Evolutionary conservation across 2,113 vertebrate species (phyloP).

Genomic region (Leptobrachium leishanense): DNA sequence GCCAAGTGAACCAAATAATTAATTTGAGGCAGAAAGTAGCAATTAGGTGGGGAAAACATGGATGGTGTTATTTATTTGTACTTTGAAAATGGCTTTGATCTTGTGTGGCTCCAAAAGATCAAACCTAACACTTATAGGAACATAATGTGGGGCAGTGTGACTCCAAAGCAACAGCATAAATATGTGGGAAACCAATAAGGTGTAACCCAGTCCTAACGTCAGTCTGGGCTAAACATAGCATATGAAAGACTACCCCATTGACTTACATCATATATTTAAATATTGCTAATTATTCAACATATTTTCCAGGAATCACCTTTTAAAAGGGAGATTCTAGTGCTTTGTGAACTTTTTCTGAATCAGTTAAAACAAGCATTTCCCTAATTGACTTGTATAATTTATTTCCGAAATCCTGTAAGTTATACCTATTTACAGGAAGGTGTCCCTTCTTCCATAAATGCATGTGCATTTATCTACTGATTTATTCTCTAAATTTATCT

Average conservation of each 20-base stretch:
- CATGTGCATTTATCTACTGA: no score
- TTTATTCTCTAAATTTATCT: no score
- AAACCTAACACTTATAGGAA: conserved; percentile 40
- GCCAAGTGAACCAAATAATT: conserved; percentile 49
- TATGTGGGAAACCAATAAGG: conserved; percentile 41
- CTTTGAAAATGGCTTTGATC: conserved; percentile 38
- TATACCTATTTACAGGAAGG: no score
- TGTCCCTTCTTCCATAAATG: no score
- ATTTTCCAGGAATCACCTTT: no score
- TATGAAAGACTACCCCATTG: conserved; percentile 25
- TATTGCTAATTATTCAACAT: background rate
- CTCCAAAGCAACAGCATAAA: conserved; percentile 32
- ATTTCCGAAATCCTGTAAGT: no score
- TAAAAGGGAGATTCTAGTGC: no score
- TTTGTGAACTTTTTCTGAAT: background rate
- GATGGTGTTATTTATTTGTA: conserved; percentile 45
- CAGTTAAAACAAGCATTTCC: background rate
- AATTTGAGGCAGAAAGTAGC: conserved; percentile 43
- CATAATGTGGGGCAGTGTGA: conserved; percentile 30
- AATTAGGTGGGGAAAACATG: conserved; percentile 36
- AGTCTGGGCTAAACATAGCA: conserved; percentile 36
- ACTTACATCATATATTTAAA: conserved; percentile 18
- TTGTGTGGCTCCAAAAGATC: conserved; percentile 34
- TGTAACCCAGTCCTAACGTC: conserved; percentile 33
- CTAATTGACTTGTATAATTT: no score